phyloP scores from a whole-genome alignment of 2,888 invertebrate species.

The Cosmia pyralina region DNA sequence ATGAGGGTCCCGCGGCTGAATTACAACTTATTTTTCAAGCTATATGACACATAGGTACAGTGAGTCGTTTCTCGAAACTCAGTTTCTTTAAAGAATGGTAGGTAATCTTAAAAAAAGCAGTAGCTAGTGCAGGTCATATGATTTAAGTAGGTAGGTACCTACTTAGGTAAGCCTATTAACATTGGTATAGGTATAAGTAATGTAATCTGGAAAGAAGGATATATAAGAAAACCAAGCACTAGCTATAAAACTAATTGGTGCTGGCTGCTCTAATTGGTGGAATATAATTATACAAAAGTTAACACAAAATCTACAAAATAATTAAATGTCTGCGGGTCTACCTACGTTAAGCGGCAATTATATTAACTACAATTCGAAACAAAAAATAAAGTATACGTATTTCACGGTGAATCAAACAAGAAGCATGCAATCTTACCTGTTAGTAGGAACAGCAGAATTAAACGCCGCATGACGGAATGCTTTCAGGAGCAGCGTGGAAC shows the following conservation, averaged over 20 bases:
- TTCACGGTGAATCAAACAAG: slow-evolving; percentile 3
- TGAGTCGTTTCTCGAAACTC: slow-evolving; percentile 13
- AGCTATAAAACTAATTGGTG: slow-evolving; percentile 9
- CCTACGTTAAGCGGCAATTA: neutral
- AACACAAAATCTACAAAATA: slow-evolving; percentile 4
- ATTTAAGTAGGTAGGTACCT: neutral
- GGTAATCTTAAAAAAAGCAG: neutral
- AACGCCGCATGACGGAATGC: slow-evolving; percentile 82
- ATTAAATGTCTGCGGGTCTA: neutral
- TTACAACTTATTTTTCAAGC: slow-evolving; percentile 79
- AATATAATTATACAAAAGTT: slow-evolving; percentile 3
- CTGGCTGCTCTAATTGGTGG: neutral
- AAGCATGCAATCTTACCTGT: slow-evolving; percentile 80
- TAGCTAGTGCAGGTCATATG: slow-evolving; percentile 2
- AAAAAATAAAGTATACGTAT: neutral
- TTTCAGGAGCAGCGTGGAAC: slow-evolving; percentile 68
- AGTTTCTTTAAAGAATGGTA: neutral
- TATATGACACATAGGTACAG: slow-evolving; percentile 71
- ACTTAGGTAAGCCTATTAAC: slow-evolving; percentile 1
- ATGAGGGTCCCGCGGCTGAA: slow-evolving; percentile 77
- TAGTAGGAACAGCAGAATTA: slow-evolving; percentile 82
- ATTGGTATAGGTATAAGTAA: neutral
- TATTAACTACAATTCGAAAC: slow-evolving; percentile 11
- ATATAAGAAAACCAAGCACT: slow-evolving; percentile 9
- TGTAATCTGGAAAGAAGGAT: slow-evolving; percentile 18